A percentile compares a stretch with the other conserved stretches of the same genome.
phyloP scores from a whole-genome alignment of 23 tunicate genomes.

The Oikopleura albicans region DNA sequence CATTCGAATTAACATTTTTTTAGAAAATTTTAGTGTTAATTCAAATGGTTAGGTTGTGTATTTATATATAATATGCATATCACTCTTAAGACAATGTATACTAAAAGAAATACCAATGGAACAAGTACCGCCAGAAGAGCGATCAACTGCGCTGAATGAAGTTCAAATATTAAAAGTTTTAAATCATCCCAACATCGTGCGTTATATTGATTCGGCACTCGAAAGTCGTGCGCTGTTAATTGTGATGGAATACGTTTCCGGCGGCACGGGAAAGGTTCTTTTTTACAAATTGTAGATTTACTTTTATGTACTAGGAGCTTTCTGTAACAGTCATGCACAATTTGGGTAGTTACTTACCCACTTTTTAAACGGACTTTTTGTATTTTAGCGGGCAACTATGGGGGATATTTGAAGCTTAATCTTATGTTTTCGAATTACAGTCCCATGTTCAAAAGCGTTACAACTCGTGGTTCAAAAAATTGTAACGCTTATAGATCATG shows the following conservation, averaged over 20 bases:
- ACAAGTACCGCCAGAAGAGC: conserved; percentile 50
- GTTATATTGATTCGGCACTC: conserved; percentile 72
- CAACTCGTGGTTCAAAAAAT: no score
- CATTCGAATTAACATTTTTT: no score
- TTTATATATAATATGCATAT: no score
- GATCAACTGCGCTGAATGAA: conserved; percentile 60
- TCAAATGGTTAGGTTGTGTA: not conserved
- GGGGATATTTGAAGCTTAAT: no score
- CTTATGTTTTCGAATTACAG: conserved; percentile 55
- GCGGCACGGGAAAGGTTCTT: conserved; percentile 23
- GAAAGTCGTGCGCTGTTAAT: conserved; percentile 52
- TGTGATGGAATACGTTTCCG: conserved; percentile 96
- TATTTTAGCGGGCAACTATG: no score
- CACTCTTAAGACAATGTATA: no score
- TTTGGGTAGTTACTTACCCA: no score
- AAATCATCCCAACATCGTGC: conserved; percentile 75
- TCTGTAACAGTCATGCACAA: no score
- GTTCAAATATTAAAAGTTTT: conserved; percentile 70
- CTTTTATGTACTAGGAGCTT: not conserved
- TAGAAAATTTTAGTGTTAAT: no score
- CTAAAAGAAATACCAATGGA: conserved; percentile 78
- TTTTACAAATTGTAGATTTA: not conserved
- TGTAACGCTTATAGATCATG: no score
- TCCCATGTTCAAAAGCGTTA: no score
- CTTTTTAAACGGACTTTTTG: no score